Evolutionary conservation across 2,888 invertebrate genomes (phyloP).

Genomic region (Fragum whitleyi): DNA sequence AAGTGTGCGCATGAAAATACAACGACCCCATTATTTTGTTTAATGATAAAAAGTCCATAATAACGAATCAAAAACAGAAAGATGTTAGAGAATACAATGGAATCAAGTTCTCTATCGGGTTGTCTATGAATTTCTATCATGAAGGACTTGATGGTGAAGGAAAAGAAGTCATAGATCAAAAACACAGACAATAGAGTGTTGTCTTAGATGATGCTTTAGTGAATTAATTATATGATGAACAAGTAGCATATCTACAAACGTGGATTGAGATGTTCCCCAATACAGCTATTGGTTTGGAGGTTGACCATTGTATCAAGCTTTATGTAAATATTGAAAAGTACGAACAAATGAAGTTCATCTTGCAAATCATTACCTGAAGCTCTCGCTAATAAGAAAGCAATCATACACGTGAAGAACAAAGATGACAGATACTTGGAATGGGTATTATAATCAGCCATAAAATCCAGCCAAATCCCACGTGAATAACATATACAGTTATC

Average conservation of each 20-base stretch:
- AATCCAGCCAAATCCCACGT: slow-evolving; percentile 24
- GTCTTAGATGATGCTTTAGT: slow-evolving; percentile 16
- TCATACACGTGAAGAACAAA: slow-evolving; percentile 38
- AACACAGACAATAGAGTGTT: slow-evolving; percentile 15
- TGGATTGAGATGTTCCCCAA: slow-evolving; percentile 43
- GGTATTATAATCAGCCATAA: slow-evolving; percentile 31
- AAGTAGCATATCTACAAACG: slow-evolving; percentile 16
- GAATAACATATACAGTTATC: slow-evolving; percentile 30
- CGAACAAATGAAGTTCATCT: slow-evolving; percentile 48
- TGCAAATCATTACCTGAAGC: slow-evolving; percentile 39
- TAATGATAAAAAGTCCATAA: slow-evolving; percentile 39
- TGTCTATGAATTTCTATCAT: slow-evolving; percentile 38
- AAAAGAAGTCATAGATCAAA: slow-evolving; percentile 23
- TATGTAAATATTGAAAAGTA: slow-evolving; percentile 43
- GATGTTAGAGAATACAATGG: slow-evolving; percentile 35
- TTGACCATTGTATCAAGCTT: slow-evolving; percentile 44
- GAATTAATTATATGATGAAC: slow-evolving; percentile 13
- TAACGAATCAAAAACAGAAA: slow-evolving; percentile 13
- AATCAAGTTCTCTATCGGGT: slow-evolving; percentile 23
- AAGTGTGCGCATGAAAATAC: slow-evolving; percentile 24
- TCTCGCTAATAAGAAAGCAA: slow-evolving; percentile 41
- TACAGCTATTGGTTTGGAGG: slow-evolving; percentile 30
- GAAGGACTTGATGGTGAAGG: slow-evolving; percentile 25
- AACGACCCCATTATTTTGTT: slow-evolving; percentile 38
- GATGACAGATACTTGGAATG: slow-evolving; percentile 36